Evolutionary conservation across 1,140 invertebrate species (phyloP).

Genomic region (Colletes gigas): DNA sequence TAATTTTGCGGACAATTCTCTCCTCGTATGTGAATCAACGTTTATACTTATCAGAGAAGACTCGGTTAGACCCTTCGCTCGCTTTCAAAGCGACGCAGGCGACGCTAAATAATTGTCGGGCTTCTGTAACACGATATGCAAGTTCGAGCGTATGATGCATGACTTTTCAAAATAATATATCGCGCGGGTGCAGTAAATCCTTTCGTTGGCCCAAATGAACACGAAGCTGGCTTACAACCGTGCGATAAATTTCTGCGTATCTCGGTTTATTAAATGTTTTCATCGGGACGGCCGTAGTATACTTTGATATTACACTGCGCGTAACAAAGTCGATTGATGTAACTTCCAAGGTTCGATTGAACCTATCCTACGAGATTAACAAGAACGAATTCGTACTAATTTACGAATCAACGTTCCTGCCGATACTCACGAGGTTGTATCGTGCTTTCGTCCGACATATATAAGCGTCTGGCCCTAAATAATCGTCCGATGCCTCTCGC

Average conservation of each 20-base stretch:
- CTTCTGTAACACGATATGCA: slow-evolving; percentile 20
- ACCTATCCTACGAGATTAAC: not conserved
- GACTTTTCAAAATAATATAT: slow-evolving; percentile 20
- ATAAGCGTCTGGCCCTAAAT: slow-evolving; percentile 35
- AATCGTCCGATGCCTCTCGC: slow-evolving; percentile 65
- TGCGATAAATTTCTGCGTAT: not conserved
- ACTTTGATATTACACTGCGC: too few species aligned
- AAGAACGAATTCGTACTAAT: not conserved
- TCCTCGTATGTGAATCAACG: slow-evolving; percentile 36
- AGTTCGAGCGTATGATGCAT: not conserved
- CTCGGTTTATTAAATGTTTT: too few species aligned
- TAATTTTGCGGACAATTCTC: slow-evolving; percentile 29
- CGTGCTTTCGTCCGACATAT: not conserved
- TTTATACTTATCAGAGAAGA: slow-evolving; percentile 8
- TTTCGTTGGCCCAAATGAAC: not conserved
- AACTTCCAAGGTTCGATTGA: slow-evolving; percentile 5
- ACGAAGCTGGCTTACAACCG: not conserved
- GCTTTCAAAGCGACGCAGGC: not conserved
- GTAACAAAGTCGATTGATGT: not conserved
- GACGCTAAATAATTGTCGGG: slow-evolving; percentile 17
- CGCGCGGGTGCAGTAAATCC: not conserved
- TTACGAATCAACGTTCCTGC: slow-evolving; percentile 17
- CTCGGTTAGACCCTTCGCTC: not conserved
- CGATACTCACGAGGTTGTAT: not conserved
- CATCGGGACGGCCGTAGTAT: too few species aligned